Base-by-base conservation (phyloP, 1,140 invertebrate genomes). In the Leptinotarsa undecemlineata region DNA sequence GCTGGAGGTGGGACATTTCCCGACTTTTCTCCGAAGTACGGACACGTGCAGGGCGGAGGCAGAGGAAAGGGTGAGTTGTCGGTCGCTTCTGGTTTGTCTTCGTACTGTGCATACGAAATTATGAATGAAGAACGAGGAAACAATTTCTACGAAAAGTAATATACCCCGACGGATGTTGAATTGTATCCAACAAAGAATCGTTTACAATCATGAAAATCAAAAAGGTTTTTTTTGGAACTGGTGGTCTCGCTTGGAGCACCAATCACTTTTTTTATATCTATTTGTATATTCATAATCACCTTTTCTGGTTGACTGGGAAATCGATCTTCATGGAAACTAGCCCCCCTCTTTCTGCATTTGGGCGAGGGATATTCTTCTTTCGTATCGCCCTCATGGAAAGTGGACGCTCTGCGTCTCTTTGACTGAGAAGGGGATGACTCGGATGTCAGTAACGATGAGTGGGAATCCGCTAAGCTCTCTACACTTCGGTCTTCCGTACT, bases 41-140 rank as follows among this genome's bases (percentile, higher is more conserved):
- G 92, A 80, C 92, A 93, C 0, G 91, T 93, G 82, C 92, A 94
- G 0, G 92, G 91, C 3, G 91, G 91, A 2, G 91, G 91, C 42
- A 93, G 79, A 13, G 89, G 84, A 26, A 91, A 79, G 3, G 82
- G 74, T 26, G 64, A 62, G 66, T 71, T 80, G 69, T 83, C 82
- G 6, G 72, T 76, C 15, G 64, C n/a, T 17, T 51, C 51, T 2
- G 51, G 51, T 57, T 57, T 57, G 2, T 19, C 51, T 8, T 57
- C 51, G 51, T 17, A 57, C 51, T 57, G 51, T 4, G n/a, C 17
- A 57, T 17, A 42, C 8, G 8, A 42, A 42, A 11, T 42, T 42
- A 42, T 11, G 8, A 42, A 42, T 42, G 8, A 42, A 33, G 26
- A 33, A 26, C 26, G 26, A 6, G 26, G 6, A 33, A 42, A 42